These are phyloP conservation scores for Drosophila grimshawi DNA, from an alignment of 1,140 invertebrate species.

Conservation along the genomic window DNA sequence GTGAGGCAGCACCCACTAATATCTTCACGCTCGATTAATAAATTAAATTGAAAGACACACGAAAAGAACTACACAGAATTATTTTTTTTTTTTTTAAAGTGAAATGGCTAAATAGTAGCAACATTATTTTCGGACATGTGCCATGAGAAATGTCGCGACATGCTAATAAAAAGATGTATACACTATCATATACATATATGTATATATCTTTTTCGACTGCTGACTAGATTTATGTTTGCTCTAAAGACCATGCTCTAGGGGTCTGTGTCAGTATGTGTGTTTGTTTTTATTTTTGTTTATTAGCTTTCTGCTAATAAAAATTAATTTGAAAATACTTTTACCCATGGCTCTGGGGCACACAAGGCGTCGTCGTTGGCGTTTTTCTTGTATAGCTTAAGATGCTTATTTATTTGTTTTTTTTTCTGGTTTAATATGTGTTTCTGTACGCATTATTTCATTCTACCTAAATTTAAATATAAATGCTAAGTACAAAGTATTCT, in stretches of 20 bases:
- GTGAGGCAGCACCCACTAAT: constrained; percentile 53
- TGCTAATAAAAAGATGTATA: constrained; percentile 73
- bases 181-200: constrained; percentile 1
- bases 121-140: constrained; percentile 66
- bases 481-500: constrained; percentile 56
- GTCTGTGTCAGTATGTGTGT: constrained; percentile 32
- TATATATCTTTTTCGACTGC: constrained; percentile 21
- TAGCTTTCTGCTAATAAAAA: constrained; percentile 76
- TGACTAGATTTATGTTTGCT: constrained; percentile 64
- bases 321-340: constrained; percentile 83
- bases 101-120: constrained; percentile 67
- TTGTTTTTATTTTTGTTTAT: constrained; percentile 73
- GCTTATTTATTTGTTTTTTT: constrained; percentile 77
- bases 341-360: constrained; percentile 44
- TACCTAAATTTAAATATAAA: constrained; percentile 46
- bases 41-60: constrained; percentile 81
- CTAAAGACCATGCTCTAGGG: constrained; percentile 24
- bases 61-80: constrained; percentile 42
- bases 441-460: constrained; percentile 25
- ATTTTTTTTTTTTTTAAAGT: constrained; percentile 32
- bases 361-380: constrained; percentile 10
- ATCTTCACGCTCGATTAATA: constrained; percentile 81
- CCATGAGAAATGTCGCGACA: constrained; percentile 77
- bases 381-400: constrained; percentile 59
- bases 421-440: constrained; percentile 59